phyloP scores from a whole-genome alignment of 1,140 invertebrate genomes.

The Drosophila gunungcola region DNA sequence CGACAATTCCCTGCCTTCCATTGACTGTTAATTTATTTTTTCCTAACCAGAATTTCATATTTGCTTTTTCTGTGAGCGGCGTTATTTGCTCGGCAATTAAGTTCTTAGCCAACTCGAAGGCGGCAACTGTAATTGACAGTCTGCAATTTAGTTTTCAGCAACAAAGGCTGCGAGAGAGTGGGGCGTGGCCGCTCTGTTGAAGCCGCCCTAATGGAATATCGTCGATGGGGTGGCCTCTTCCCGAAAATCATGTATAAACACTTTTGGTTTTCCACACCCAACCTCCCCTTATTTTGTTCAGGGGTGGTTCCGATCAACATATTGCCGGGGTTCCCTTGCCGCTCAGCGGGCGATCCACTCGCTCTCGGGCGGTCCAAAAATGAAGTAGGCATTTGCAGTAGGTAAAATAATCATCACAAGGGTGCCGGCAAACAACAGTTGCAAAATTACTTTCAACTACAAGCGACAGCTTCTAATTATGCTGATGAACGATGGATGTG shows the following conservation, averaged over 20 bases:
- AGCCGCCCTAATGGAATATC: constrained; percentile 36
- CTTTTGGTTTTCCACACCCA: constrained; percentile 43
- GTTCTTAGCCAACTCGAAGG: constrained; percentile 38
- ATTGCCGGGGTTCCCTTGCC: constrained; percentile 26
- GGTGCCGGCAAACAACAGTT: constrained; percentile 48
- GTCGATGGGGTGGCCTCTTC: constrained; percentile 21
- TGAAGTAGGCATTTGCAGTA: constrained; percentile 15
- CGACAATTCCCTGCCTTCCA: constrained; percentile 14
- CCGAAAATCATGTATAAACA: constrained; percentile 45
- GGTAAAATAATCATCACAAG: constrained; percentile 19
- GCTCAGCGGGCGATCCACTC: constrained; percentile 37
- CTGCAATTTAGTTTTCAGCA: constrained; percentile 53
- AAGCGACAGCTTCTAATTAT: constrained; percentile 62
- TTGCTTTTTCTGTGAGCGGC: constrained; percentile 3
- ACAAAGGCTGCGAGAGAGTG: constrained; percentile 7
- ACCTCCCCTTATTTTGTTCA: constrained; percentile 1
- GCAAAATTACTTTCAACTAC: constrained; percentile 56
- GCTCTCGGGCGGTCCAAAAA: constrained; percentile 51
- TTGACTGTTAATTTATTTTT: constrained; percentile 65
- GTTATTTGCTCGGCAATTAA: constrained; percentile 59
- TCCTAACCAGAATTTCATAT: constrained; percentile 13
- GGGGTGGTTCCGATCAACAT: constrained; percentile 48
- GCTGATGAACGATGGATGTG: constrained; percentile 47
- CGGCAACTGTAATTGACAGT: constrained; percentile 79
- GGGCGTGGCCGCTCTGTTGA: constrained; percentile 46